These are phyloP conservation scores for Watsonalla binaria DNA, from an alignment of 2,888 invertebrate species.

Conservation along the genomic window DNA sequence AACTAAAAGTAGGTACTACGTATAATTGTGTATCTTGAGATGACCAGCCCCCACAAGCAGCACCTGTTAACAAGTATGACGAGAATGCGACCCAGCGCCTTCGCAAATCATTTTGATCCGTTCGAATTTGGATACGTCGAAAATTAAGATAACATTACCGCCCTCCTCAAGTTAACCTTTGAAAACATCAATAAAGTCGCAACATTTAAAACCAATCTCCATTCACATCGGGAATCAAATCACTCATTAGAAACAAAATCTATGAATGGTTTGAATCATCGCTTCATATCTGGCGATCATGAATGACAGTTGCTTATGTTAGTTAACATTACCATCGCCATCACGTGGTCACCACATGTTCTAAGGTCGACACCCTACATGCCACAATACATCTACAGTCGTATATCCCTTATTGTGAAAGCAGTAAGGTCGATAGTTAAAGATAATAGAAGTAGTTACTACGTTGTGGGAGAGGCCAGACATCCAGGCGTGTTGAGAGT, in stretches of 20 bases:
- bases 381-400: slow-evolving; percentile 12
- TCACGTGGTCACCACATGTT: slow-evolving; percentile 45
- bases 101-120: no score
- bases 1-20: no score
- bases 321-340: slow-evolving; percentile 10
- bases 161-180: no score
- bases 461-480: slow-evolving; percentile 11
- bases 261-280: not conserved
- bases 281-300: slow-evolving; percentile 14
- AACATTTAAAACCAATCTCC: no score
- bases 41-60: no score
- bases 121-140: no score
- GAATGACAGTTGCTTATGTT: slow-evolving; percentile 33
- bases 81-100: no score
- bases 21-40: no score
- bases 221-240: no score
- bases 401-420: slow-evolving; percentile 2
- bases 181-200: no score
- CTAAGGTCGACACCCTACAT: slow-evolving; percentile 45
- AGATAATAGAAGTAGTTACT: not conserved
- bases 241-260: not conserved
- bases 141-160: no score
- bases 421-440: slow-evolving; percentile 3
- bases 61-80: no score
- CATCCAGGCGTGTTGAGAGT: slow-evolving; percentile 25